phyloP scores from a whole-genome alignment of 2,797 vertebrate species.

The Chelon labrosus region DNA sequence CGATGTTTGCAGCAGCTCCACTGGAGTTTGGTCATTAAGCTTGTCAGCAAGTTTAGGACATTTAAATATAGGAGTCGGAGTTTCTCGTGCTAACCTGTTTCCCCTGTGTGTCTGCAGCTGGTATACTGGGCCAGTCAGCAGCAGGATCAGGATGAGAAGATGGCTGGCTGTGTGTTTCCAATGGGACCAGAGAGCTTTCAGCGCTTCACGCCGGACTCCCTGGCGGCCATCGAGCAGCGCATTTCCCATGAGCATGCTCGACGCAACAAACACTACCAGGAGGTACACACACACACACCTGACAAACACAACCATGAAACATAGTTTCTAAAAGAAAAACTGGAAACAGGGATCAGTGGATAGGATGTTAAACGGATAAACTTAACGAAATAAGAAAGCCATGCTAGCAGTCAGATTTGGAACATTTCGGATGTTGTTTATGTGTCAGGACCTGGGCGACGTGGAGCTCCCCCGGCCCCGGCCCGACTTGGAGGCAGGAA shows the following conservation, averaged over 20 bases:
- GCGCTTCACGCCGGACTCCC: conserved; percentile 97
- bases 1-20: too few species aligned
- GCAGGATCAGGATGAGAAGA: conserved; percentile 98
- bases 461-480: conserved; percentile 87
- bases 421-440: not conserved
- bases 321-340: too few species aligned
- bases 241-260: conserved; percentile 89
- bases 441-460: conserved; percentile 85
- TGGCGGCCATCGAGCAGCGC: conserved; percentile 96
- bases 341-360: too few species aligned
- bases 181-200: conserved; percentile 97
- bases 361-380: too few species aligned
- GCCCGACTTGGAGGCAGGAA: conserved; percentile 95
- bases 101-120: conserved; percentile 72
- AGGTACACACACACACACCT: conserved; percentile 49
- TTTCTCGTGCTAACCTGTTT: too few species aligned
- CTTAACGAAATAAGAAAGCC: too few species aligned
- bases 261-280: conserved; percentile 87
- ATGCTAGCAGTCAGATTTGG: not conserved
- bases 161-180: conserved; percentile 97
- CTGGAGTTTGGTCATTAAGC: too few species aligned
- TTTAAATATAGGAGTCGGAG: too few species aligned
- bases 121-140: conserved; percentile 87
- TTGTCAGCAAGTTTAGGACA: too few species aligned
- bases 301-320: not conserved